A percentile compares a stretch with the other conserved stretches of the same genome.
Conservation (phyloP, 2,888 invertebrate species). For the Acanthosoma haemorrhoidale region DNA sequence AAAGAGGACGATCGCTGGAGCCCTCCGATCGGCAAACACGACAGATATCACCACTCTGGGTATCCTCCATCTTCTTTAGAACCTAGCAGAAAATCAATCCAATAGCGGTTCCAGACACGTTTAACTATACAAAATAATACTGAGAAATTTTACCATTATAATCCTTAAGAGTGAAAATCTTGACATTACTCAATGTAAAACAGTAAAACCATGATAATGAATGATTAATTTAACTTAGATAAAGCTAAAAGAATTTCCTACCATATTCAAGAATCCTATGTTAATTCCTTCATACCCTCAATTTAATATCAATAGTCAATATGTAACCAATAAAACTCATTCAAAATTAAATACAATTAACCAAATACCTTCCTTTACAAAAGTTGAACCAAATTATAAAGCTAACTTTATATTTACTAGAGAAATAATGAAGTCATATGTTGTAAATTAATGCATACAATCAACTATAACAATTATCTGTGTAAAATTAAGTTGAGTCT, state of each 20-base stretch:
- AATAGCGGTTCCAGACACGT: no score
- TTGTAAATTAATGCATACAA: no score
- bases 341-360: no score
- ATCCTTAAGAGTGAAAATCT: not conserved
- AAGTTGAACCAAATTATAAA: not conserved
- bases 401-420: not conserved
- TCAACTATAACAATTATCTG: no score
- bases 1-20: slow-evolving; percentile 82
- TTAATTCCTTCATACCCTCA: not conserved
- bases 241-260: not conserved
- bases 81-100: not conserved
- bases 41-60: slow-evolving; percentile 73
- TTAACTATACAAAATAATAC: not conserved
- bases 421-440: not conserved
- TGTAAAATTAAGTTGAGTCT: no score
- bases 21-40: slow-evolving; percentile 96
- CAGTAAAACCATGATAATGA: not conserved
- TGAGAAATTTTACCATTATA: not conserved
- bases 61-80: slow-evolving; percentile 49
- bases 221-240: not conserved
- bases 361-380: not conserved
- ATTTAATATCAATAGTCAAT: no score
- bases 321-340: no score
- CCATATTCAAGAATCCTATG: not conserved
- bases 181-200: not conserved